Evolutionary conservation across 2,113 vertebrate genomes (phyloP), one percentile per base, ranked within the genome.

Genomic region (Oryzias curvinotus): DNA sequence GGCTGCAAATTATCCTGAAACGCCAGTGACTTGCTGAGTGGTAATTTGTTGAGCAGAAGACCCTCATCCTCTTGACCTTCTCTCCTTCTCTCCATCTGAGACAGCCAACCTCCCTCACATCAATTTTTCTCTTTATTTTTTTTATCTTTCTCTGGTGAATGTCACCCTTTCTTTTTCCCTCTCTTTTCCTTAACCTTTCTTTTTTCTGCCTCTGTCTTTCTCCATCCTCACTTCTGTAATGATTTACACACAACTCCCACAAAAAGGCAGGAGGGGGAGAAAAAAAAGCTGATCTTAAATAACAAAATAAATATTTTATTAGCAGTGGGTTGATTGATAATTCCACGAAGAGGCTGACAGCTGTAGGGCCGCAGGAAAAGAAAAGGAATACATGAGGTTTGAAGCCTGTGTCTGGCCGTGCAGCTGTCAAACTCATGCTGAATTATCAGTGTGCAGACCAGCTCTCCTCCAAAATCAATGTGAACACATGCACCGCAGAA

Each of bases 51-150:
- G 66, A 74, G 70, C 60, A 52, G 46, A 0, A 52, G 63, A 60
- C 71, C 77, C 67, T 76, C 80, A 73, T 77, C 76, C 63, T 68
- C 69, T 75, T 85, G 81, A 87, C 88, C 83, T 87, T 84, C 72
- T 79, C 83, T 69, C 42, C 81, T 65, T 57, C 76, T 65, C 71
- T 64, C 59, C 73, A 23, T 55, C 56, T 36, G 50, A 87, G 66
- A 78, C 72, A 64, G 41, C 61, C 23, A 44, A 36, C 41, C 25
- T 57, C 64, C 68, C 45, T 69, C 55, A 55, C 70, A 74, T 85
- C 85, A 77, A 69, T 78, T 84, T 59, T 26, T 57, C 65, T 41
- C 63, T 76, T 77, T 71, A 14, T 72, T 68, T 78, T 75, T 63
- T 71, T 68, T 25, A 16, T 14, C 15, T 56, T 58, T 46, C 41